Evolutionary conservation across 2,888 invertebrate species (phyloP).

Genomic region (Agonopterix alstromeriana): DNA sequence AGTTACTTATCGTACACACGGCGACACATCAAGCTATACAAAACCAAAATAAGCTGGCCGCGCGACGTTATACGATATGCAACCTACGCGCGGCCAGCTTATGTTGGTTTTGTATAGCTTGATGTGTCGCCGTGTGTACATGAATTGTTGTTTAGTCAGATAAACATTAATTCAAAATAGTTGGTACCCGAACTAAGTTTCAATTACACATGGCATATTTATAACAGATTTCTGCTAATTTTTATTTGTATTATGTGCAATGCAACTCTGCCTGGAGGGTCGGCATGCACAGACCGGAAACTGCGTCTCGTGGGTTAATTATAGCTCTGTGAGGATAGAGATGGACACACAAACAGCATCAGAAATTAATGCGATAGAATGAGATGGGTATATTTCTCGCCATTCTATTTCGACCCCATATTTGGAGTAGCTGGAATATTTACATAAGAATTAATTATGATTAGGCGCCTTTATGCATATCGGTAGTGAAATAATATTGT

Average conservation of each 20-base stretch:
- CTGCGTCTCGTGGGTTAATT: slow-evolving; percentile 55
- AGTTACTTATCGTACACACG: no score
- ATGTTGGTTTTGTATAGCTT: no score
- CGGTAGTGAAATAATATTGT: slow-evolving; percentile 13
- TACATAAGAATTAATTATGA: slow-evolving; percentile 32
- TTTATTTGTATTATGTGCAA: slow-evolving; percentile 37
- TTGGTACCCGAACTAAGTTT: no score
- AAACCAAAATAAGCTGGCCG: no score
- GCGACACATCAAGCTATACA: no score
- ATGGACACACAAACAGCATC: slow-evolving; percentile 33
- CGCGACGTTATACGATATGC: no score
- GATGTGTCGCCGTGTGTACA: no score
- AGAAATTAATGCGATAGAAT: slow-evolving; percentile 21
- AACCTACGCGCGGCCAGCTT: no score
- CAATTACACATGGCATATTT: neutral
- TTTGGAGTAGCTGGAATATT: slow-evolving; percentile 26
- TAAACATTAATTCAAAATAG: no score
- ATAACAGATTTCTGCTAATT: slow-evolving; percentile 31
- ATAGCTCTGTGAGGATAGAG: slow-evolving; percentile 49
- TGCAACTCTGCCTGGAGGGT: slow-evolving; percentile 31
- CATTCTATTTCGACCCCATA: slow-evolving; percentile 17
- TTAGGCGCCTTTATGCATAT: slow-evolving; percentile 28
- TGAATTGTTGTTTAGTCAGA: no score
- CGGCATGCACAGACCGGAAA: slow-evolving; percentile 58
- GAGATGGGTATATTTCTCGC: slow-evolving; percentile 26